Base-by-base conservation (phyloP, 2,888 invertebrate species). In the Doris montereyensis region DNA sequence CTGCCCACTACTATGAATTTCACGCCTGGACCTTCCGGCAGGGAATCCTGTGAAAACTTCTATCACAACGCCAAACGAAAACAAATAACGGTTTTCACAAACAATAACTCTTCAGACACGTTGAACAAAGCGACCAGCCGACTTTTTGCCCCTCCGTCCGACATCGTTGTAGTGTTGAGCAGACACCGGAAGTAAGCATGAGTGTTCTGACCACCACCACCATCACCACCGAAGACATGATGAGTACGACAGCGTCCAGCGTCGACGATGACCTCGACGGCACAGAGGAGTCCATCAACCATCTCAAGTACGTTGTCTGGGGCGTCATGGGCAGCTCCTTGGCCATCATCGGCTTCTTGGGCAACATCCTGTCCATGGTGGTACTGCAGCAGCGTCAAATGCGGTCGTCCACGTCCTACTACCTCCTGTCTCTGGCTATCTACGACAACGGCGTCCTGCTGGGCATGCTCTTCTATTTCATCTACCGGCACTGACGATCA, bases 371-470 rank as follows among this genome's bases (percentile, higher is more conserved):
- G 30, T 87, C 90, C 10, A 88, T 90, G n/a, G 84, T 88, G n/a
- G 90, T 91, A 1, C 84, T 91, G 34, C 83, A 86, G 57, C 87
- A 88, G 80, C 94, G 97, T 77, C 97, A 97, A 92, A 98, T 98
- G 98, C 94, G 96, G 88, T 97, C 97, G 80, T 97, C 97, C 89
- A 97, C 98, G 89, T 98, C 98, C 92, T 96, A 97, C 92, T 94
- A 98, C 89, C 94, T 99, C 81, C 96, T 97, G 84, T 97, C 97
- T 3, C 93, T 99, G 86, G 98, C 98, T 30, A 94, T 96, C 86
- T 97, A 97, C 92, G 99, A 99, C 93, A 97, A 96, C 13, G 94
- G 96, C 83, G 94, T 98, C 85, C 96, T 98, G 87, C 93, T 97
- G 86, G 88, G 91, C 2, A 89, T 92, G 82, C 84, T 89, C 13